phyloP scores from a whole-genome alignment of 2,113 vertebrate species.

The Oryzias javanicus region DNA sequence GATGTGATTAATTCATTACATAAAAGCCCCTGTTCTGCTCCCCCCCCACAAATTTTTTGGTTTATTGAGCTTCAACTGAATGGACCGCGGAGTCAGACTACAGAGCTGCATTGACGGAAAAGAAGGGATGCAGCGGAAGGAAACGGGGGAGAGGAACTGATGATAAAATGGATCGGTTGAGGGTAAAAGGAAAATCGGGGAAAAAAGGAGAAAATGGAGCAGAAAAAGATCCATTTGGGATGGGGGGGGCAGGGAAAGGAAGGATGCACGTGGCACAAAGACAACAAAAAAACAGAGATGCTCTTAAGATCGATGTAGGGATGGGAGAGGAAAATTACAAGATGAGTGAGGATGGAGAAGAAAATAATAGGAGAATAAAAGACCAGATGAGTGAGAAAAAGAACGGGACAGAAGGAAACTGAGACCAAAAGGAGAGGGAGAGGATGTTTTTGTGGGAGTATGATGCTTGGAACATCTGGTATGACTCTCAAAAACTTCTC shows the following conservation, averaged over 20 bases:
- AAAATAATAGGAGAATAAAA: conserved; percentile 31
- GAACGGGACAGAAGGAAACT: conserved; percentile 28
- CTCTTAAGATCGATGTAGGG: conserved; percentile 8
- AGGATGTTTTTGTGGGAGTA: conserved; percentile 40
- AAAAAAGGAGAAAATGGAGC: conserved; percentile 20
- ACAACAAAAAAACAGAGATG: conserved; percentile 9
- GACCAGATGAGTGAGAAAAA: conserved; percentile 33
- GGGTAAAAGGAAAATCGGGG: background rate
- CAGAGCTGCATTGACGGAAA: conserved; percentile 9
- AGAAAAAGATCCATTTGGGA: conserved; percentile 24
- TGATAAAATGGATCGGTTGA: conserved; percentile 8
- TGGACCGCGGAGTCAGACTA: conserved; percentile 20
- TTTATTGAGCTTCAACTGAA: conserved; percentile 37
- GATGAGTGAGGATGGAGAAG: conserved; percentile 8
- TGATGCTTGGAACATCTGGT: conserved; percentile 73
- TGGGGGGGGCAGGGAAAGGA: background rate
- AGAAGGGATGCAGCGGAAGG: conserved; percentile 3
- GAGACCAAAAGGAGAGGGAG: conserved; percentile 16
- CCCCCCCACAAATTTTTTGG: conserved; percentile 1
- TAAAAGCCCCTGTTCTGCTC: conserved; percentile 23
- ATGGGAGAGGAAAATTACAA: conserved; percentile 8
- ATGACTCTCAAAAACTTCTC: conserved; percentile 51
- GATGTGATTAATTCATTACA: conserved; percentile 19
- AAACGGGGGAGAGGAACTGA: background rate
- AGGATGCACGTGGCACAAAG: conserved; percentile 25